phyloP scores from a whole-genome alignment of 2,888 invertebrate genomes.

The Euphydryas editha region DNA sequence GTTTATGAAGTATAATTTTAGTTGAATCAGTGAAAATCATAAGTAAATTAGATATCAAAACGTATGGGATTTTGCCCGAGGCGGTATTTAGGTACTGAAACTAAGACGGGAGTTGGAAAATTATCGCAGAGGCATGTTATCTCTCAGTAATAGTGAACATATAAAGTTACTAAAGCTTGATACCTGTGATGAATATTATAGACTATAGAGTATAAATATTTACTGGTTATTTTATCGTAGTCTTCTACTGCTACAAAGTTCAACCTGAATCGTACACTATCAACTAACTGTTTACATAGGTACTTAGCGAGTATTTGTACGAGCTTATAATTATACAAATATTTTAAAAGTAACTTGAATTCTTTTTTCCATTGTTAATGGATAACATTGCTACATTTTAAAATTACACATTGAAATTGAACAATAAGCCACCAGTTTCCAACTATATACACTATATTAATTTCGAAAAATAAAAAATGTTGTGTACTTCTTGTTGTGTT shows the following conservation, averaged over 20 bases:
- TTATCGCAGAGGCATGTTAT: constrained; percentile 28
- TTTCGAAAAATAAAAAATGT: too few relatives aligned
- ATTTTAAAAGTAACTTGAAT: too few relatives aligned
- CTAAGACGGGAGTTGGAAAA: constrained; percentile 29
- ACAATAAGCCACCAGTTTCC: not conserved
- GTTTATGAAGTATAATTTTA: constrained; percentile 5
- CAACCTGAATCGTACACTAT: not conserved
- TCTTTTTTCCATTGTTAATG: too few relatives aligned
- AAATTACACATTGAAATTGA: not conserved
- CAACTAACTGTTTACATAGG: not conserved
- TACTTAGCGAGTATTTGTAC: not conserved
- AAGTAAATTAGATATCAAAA: constrained; percentile 27
- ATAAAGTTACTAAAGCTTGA: constrained; percentile 23
- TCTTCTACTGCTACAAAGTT: not conserved
- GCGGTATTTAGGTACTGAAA: constrained; percentile 27
- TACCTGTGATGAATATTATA: constrained; percentile 26
- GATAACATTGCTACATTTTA: too few relatives aligned
- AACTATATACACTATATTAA: too few relatives aligned
- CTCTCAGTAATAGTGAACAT: constrained; percentile 20
- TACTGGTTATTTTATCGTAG: not conserved
- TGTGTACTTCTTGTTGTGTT: not conserved
- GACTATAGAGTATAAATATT: constrained; percentile 4
- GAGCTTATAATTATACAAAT: too few relatives aligned
- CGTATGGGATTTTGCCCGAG: constrained; percentile 16
- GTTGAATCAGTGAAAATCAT: constrained; percentile 22